Conservation (phyloP, 2,797 vertebrate genomes). For the Buphagus erythrorhynchus region DNA sequence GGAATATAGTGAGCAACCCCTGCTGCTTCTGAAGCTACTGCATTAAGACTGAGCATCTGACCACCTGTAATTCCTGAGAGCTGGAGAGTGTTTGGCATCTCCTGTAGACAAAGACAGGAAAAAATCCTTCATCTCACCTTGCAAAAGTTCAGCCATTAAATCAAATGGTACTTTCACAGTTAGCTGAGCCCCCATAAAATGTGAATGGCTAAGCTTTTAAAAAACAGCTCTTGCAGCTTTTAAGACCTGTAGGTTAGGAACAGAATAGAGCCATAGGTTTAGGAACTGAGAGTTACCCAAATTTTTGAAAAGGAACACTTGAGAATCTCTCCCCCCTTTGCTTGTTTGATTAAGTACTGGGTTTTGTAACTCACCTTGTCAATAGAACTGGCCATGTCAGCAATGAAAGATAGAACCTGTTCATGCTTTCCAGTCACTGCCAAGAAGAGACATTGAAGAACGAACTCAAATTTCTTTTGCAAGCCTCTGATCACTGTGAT, state of each 20-base stretch:
- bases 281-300: neutral
- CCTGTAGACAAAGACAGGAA: neutral
- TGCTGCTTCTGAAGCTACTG: neutral
- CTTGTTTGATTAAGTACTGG: neutral
- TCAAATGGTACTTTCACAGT: neutral
- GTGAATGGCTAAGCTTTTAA: neutral
- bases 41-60: neutral
- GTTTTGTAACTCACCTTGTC: neutral
- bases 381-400: neutral
- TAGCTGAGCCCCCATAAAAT: neutral
- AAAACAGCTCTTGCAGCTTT: neutral
- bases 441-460: neutral
- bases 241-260: neutral
- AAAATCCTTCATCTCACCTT: slow-evolving; percentile 3
- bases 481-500: neutral
- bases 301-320: neutral
- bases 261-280: neutral
- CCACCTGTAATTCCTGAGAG: neutral
- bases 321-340: neutral
- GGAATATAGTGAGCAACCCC: neutral
- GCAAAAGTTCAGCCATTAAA: neutral
- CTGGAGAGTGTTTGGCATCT: neutral
- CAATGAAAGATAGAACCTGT: neutral
- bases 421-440: neutral
- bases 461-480: neutral